Base-by-base conservation (phyloP, 2,113 vertebrate genomes). In the Beaufortia kweichowensis region DNA sequence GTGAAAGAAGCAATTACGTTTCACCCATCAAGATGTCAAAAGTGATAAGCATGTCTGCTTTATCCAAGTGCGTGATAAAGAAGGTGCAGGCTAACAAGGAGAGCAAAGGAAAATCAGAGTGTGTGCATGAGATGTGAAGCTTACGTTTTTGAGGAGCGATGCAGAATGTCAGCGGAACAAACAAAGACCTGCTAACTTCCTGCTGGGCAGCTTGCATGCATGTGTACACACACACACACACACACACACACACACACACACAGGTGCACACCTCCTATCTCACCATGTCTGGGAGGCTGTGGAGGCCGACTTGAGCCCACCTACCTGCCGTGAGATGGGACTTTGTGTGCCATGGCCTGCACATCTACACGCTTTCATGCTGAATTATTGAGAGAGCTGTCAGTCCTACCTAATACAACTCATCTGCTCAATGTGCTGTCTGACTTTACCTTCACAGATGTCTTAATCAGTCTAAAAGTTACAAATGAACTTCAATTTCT, bases 371-470 rank as follows among this genome's bases (percentile, higher is more conserved):
- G 31, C 69, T 61, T 53, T 24, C 29, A 67, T 69, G 23, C 73
- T 68, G 48, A 83, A 83, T 80, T 77, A 83, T 83, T 67, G 46
- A 83, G 33, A 72, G 63, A 68, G 63, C 81, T 83, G 82, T 83
- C 82, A 64, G 63, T 80, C 63, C 46, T 35, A 21, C 17, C 80
- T 75, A 80, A 46, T 31, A 46, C 50, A 50, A 59, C 68, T 29
- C 60, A 24, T 23, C 28, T 24, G 43, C 23, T 29, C 35, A 46
- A 63, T 59, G 6, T 21, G 46, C 41, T 4, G n/a, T 41, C 62
- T 24, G 39, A 39, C 41, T 50, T 14, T 14, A 39, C 39, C 39
- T 28, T n/a, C 8, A 76, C 17, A 67, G 50, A 76, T 56, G 48
- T 43, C 43, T 59, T 59, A 8, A 56, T 65, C 24, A 7, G 14